Conservation (phyloP, 2,888 invertebrate genomes). For the Cordilura impudica region DNA sequence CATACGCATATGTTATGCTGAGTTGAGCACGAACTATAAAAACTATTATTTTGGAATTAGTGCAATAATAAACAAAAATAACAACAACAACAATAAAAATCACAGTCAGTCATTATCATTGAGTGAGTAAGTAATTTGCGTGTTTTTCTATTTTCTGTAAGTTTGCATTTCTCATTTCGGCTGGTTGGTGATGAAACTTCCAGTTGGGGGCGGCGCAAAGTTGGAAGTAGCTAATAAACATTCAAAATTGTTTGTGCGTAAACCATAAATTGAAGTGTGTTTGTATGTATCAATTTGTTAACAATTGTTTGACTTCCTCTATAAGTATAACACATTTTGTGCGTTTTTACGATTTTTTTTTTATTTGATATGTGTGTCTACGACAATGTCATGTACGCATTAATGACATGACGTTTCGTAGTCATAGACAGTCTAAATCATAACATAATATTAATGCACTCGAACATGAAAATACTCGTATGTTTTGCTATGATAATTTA, state of each 20-base stretch:
- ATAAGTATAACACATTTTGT: constrained; percentile 22
- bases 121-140: background rate
- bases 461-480: constrained; percentile 54
- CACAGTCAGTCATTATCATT: constrained; percentile 2
- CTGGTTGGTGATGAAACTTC: constrained; percentile 4
- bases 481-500: constrained; percentile 52
- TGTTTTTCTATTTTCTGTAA: background rate
- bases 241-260: background rate
- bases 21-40: constrained; percentile 18
- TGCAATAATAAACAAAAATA: constrained; percentile 32
- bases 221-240: background rate
- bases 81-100: no score
- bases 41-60: constrained; percentile 56
- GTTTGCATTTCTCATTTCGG: background rate
- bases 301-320: constrained; percentile 58
- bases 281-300: constrained; percentile 58
- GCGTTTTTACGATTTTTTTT: constrained; percentile 19
- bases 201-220: background rate
- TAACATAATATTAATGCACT: constrained; percentile 44
- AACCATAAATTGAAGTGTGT: constrained; percentile 30
- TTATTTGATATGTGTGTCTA: background rate
- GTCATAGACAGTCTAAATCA: constrained; percentile 28
- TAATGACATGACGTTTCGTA: constrained; percentile 54
- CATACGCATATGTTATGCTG: constrained; percentile 47
- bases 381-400: constrained; percentile 52